Percentiles rank a stretch among this genome's conserved stretches.
These are phyloP conservation scores for Rotaria sp. DNA, from an alignment of 2,888 invertebrate genomes.

Conservation along the genomic window DNA sequence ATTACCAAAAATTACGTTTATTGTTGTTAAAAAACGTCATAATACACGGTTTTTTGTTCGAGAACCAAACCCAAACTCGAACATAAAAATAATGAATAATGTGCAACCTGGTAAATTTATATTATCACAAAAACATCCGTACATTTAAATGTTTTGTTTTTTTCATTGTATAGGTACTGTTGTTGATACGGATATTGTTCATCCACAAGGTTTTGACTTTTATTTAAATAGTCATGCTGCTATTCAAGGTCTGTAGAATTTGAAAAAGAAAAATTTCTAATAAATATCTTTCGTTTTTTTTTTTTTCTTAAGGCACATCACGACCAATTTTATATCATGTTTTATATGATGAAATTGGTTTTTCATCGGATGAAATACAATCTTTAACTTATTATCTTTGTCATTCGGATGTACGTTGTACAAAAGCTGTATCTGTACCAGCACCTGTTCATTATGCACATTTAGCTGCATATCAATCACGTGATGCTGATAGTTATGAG, in stretches of 20 bases:
- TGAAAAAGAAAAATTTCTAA: neutral
- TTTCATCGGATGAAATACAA: constrained; percentile 18
- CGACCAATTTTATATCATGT: constrained; percentile 20
- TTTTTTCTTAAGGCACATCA: neutral
- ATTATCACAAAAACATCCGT: no score
- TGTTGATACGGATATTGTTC: constrained; percentile 17
- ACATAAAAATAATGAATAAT: neutral
- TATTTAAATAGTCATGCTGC: constrained; percentile 27
- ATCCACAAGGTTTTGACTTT: constrained; percentile 3
- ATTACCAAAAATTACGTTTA: constrained; percentile 25
- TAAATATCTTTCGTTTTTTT: no score
- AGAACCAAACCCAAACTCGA: neutral
- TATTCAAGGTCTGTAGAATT: neutral
- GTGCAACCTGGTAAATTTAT: constrained; percentile 5
- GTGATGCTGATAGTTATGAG: neutral
- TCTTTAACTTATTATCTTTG: constrained; percentile 9
- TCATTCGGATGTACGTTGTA: constrained; percentile 24
- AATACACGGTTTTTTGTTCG: constrained; percentile 16
- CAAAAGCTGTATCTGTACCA: constrained; percentile 15
- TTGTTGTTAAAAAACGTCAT: constrained; percentile 25
- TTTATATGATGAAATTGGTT: constrained; percentile 24
- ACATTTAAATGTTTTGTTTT: neutral
- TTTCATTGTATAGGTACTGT: neutral
- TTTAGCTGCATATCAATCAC: constrained; percentile 27
- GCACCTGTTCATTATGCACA: constrained; percentile 25